These are phyloP conservation scores for Helostoma temminkii DNA, from an alignment of 2,797 vertebrate species.

Conservation along the genomic window DNA sequence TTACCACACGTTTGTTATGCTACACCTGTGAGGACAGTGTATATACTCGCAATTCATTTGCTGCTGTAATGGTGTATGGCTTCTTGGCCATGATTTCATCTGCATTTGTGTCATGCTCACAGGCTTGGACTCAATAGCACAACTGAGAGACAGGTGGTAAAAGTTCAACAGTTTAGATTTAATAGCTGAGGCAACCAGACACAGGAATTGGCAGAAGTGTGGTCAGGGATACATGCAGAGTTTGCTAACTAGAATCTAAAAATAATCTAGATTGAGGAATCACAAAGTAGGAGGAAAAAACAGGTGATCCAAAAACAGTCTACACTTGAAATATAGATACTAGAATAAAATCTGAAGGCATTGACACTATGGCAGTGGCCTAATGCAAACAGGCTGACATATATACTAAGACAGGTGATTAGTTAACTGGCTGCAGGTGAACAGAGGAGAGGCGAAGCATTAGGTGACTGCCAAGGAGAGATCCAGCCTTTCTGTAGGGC, in stretches of 20 bases:
- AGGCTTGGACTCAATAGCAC: not conserved
- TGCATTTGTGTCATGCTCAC: not conserved
- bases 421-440: not conserved
- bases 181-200: not conserved
- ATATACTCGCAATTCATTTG: constrained; percentile 33
- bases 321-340: too few relatives aligned
- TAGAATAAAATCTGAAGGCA: too few relatives aligned
- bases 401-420: not conserved
- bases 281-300: not conserved
- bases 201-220: not conserved
- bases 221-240: not conserved
- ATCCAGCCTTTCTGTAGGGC: not conserved
- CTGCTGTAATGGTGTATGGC: constrained; percentile 4
- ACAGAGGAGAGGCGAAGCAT: not conserved
- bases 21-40: constrained; percentile 49
- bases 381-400: too few relatives aligned
- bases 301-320: not conserved
- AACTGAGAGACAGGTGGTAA: not conserved
- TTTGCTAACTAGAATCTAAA: not conserved
- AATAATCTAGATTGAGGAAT: not conserved
- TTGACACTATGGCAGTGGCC: too few relatives aligned
- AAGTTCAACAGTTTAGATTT: not conserved
- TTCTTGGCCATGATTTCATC: not conserved
- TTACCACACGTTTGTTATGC: constrained; percentile 50
- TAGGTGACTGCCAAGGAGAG: not conserved